Conservation (phyloP, 2,113 vertebrate species). For the Agapornis roseicollis region DNA sequence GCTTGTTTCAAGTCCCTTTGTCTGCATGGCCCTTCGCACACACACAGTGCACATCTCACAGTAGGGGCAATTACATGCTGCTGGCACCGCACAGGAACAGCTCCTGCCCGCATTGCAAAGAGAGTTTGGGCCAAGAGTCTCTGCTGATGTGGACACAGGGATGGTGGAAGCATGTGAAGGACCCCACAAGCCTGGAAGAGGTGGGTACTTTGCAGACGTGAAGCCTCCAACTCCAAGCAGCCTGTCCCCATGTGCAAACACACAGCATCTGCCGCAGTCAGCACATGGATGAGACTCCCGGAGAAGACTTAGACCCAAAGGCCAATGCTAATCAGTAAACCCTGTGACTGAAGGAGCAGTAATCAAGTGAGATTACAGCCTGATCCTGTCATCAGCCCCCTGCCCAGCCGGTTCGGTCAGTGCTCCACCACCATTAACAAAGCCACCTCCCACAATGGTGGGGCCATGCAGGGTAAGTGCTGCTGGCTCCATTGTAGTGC, state of each 20-base stretch:
- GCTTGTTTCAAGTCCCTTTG: not conserved
- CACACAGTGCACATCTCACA: not conserved
- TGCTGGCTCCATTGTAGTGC: not conserved
- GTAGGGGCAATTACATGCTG: not conserved
- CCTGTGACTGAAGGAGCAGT: not conserved
- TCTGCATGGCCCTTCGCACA: not conserved
- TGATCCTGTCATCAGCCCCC: not conserved
- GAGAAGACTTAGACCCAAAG: not conserved
- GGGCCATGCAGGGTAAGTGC: fast-evolving
- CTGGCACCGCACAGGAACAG: not conserved
- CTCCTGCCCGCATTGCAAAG: fast-evolving
- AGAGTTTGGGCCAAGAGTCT: not conserved
- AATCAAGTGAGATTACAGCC: not conserved
- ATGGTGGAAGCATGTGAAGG: not conserved
- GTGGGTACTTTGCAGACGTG: not conserved
- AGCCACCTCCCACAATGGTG: not conserved
- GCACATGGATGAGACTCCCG: fast-evolving
- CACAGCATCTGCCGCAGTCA: fast-evolving
- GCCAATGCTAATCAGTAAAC: not conserved
- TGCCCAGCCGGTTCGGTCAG: not conserved
- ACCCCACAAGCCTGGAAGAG: not conserved
- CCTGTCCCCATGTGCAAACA: fast-evolving
- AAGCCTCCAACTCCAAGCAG: not conserved
- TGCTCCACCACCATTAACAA: not conserved
- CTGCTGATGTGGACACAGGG: not conserved